Base-by-base conservation (phyloP, 2,113 vertebrate genomes). In the Aptenodytes forsteri region DNA sequence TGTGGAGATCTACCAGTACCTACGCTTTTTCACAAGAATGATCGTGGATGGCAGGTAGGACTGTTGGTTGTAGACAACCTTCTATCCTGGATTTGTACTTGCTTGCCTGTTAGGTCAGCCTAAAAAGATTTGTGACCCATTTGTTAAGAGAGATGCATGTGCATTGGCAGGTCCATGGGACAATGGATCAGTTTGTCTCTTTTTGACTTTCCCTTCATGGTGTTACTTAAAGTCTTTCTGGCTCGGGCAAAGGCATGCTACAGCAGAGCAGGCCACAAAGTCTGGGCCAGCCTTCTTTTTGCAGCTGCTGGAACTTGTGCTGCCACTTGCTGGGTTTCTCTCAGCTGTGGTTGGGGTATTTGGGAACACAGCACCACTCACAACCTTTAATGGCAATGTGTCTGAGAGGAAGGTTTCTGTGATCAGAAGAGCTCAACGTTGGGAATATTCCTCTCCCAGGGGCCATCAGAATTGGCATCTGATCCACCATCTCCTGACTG, bases 21-120 rank as follows among this genome's bases (percentile, higher is more conserved):
- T 99, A 20, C 98, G 98, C 46, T 98, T 99, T 96, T 99, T 99
- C 97, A 99, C 99, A 6, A 99, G 99, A 97, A 99, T 99, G 52
- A 98, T 99, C 65, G 96, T 72, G 10, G 98, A 99, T 65, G 94
- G 98, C 98, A 99, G 99, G 99, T 99, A 98, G 95, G 98, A 92
- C 52, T 47, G 30, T 20, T 34, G 49, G 8, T 12, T 93, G 38
- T 22, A 67, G 56, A 52, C 4, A 47, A 11, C 25, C 9, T 80
- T 59, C 29, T 21, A 44, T 34, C 6, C 6, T 75, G 23, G 27
- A 11, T 44, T 89, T 91, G 32, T 75, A 29, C 22, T 84, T 95
- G n/a, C 14, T 58, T 94, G 50, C 26, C 64, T 92, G 25, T 84
- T 90, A 78, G 12, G 18, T 89, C 56, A 93, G 23, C 26, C 49